Evolutionary conservation across 1,140 invertebrate genomes (phyloP), one percentile per base, ranked within the genome.

Genomic region (Sycophila sp.): DNA sequence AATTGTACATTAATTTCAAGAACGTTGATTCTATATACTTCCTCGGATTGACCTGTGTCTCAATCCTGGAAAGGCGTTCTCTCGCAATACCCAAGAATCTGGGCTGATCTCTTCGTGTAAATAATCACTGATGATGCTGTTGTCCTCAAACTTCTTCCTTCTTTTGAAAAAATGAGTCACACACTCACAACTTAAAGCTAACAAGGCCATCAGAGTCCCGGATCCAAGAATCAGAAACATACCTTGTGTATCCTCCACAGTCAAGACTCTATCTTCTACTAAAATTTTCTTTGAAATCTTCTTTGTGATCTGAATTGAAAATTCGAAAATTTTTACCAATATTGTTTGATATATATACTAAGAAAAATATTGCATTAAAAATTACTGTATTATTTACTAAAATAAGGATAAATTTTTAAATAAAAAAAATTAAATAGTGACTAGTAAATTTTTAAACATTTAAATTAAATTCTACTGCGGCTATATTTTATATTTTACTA

Each of bases 201-300:
- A 5, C 6, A 65, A 1, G 30, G 30, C 69, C n/a, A 47, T 28
- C 7, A 65, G 32, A 7, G 60, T 8, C 5, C 92, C 92, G 40
- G 89, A 87, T 2, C 87, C 91, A 56, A 94, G 83, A 2, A 94
- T 84, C 7, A 93, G 80, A 76, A 94, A 94, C 91, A 93, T 94
- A 6, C 92, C 92, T 84, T 93, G 91, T 2, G 91, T 92, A 71
- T 93, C 92, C 75, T 92, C 91, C 38, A 93, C 83, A 0, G 90
- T 90, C 24, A 94, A 75, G 49, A 90, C 89, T 60, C 91, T 87
- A 78, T 94, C 92, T 81, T 92, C 89, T 13, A 87, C 80, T 65
- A 85, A 76, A 63, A 86, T 69, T 72, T 71, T 73, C 42, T 59
- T 34, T 15, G 69, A 60, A 7, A 56, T 45, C 34, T 22, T 65